Evolutionary conservation across 2,888 invertebrate genomes (phyloP), one percentile per base, ranked within the genome.

Genomic region (Dolomedes plantarius): DNA sequence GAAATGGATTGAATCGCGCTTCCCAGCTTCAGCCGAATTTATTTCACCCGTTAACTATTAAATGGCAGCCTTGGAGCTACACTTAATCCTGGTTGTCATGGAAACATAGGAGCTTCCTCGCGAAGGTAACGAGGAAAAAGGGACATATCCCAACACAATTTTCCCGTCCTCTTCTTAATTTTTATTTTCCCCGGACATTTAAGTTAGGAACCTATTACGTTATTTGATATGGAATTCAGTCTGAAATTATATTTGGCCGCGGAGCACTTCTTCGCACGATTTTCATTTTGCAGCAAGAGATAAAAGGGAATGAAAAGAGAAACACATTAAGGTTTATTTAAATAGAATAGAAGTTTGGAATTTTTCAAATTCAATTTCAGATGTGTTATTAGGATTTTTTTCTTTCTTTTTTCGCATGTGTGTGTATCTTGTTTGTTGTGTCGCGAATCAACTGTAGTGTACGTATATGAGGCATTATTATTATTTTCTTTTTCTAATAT

Each of bases 61-160:
- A 56, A 56, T 23, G 56, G 56, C 23, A 2, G 56, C 56, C 56
- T n/a, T 23, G 23, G 23, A 56, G 23, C 16, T 23, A n/a, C 23
- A 23, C 13, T 2, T 56, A 56, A 56, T 56, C 56, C 23, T 65
- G 28, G 75, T 76, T 68, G 16, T 68, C 32, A 68, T 76, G 68
- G 76, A 11, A 68, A 76, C 76, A 16, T n/a, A 6, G 23, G 13
- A 23, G 5, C 56, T 46, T 16, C n/a, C 6, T 9, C 46, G 2
- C 46, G n/a, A n/a, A 9, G 36, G 5, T 36, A 36, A 36, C 36
- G 36, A 7, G 9, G 36, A 9, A 36, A 36, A 36, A 36, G 36
- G 9, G 36, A 36, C 9, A 36, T 9, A 7, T 9, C 36, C 36
- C 36, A 36, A 36, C 36, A 36, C 36, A 5, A 36, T 36, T 46